phyloP scores from a whole-genome alignment of 1,140 invertebrate species.

The Cyphomyrmex costatus region DNA sequence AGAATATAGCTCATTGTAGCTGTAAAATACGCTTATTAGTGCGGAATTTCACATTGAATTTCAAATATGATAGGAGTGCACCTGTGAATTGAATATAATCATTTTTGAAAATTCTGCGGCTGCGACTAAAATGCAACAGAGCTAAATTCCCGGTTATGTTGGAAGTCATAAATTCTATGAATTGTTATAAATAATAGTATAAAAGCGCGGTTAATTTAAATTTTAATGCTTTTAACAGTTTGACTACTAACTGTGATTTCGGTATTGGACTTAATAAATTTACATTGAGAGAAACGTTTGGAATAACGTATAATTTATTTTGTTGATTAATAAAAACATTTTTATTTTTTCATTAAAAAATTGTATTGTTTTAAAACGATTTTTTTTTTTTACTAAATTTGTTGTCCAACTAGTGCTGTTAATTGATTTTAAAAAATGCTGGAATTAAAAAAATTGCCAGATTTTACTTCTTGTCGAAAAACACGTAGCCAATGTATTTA shows the following conservation, averaged over 20 bases:
- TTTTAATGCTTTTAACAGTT: slow-evolving; percentile 1
- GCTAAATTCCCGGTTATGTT: slow-evolving; percentile 10
- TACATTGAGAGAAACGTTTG: no score
- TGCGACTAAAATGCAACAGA: slow-evolving; percentile 24
- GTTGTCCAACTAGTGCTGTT: no score
- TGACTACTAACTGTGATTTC: no score
- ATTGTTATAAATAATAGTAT: not conserved
- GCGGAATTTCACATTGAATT: slow-evolving; percentile 38
- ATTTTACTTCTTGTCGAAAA: not conserved
- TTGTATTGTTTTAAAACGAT: no score
- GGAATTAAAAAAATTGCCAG: no score
- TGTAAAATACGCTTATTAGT: slow-evolving; percentile 49
- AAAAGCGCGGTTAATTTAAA: not conserved
- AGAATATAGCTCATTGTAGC: not conserved
- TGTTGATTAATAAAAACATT: no score
- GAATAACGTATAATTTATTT: no score
- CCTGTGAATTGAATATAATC: slow-evolving; percentile 1
- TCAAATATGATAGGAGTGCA: not conserved
- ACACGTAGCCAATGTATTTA: not conserved
- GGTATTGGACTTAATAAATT: no score
- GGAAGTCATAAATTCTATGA: not conserved
- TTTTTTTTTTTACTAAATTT: no score
- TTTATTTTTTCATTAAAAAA: no score
- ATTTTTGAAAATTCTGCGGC: slow-evolving; percentile 15
- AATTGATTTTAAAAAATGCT: no score